Percentiles rank a stretch among this genome's conserved stretches.
Conservation (phyloP, 2,888 invertebrate species). For the Quadriops clusia region DNA sequence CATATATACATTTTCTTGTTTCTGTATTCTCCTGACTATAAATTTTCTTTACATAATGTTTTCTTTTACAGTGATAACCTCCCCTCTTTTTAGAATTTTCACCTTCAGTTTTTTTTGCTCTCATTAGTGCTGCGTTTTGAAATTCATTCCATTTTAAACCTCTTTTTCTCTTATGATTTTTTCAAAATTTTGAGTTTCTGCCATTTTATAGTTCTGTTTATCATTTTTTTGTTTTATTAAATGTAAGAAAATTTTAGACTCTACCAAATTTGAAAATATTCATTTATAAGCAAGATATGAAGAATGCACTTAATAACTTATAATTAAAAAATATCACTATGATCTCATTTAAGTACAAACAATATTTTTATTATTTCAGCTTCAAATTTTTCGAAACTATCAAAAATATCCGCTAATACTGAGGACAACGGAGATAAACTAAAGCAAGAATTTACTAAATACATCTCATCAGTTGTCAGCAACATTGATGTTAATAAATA, state of each 20-base stretch:
- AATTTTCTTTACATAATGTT: too few species aligned
- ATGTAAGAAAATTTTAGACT: too few species aligned
- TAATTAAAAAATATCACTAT: neutral
- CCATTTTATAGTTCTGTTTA: too few species aligned
- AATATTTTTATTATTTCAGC: slow-evolving; percentile 15
- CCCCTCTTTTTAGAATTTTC: too few species aligned
- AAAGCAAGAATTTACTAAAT: slow-evolving; percentile 22
- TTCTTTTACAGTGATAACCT: too few species aligned
- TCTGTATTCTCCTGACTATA: too few species aligned
- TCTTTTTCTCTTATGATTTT: slow-evolving; percentile 1
- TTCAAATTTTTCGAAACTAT: slow-evolving; percentile 22
- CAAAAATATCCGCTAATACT: slow-evolving; percentile 22
- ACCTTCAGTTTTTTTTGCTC: too few species aligned
- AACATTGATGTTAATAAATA: too few species aligned
- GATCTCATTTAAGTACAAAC: slow-evolving; percentile 5
- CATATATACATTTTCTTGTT: too few species aligned
- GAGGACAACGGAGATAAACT: slow-evolving; percentile 22
- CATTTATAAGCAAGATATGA: too few species aligned
- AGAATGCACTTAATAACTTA: too few species aligned
- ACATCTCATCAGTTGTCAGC: slow-evolving; percentile 15
- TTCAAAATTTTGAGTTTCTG: neutral
- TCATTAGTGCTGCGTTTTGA: neutral
- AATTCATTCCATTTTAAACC: neutral
- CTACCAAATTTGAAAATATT: too few species aligned
- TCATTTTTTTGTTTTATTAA: slow-evolving; percentile 5